phyloP scores from a whole-genome alignment of 2,888 invertebrate species.

The Hyalella azteca region DNA sequence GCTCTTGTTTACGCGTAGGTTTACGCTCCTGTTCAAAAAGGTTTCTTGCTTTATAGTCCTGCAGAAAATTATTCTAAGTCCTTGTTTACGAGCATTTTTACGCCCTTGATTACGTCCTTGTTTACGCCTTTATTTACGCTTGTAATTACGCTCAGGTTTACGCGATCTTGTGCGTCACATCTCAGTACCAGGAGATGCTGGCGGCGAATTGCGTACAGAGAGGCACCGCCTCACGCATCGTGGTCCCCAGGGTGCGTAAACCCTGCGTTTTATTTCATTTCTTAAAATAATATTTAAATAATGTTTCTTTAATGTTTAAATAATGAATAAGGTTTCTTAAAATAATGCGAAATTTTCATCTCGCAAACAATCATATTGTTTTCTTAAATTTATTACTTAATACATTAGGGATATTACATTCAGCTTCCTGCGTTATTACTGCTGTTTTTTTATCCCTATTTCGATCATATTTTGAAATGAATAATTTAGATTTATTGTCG shows the following conservation, averaged over 20 bases:
- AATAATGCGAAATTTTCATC: background rate
- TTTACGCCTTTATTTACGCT: background rate
- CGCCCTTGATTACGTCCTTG: background rate
- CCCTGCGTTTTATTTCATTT: background rate
- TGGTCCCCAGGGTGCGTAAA: background rate
- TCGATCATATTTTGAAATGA: background rate
- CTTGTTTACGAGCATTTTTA: background rate
- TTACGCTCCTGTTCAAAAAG: background rate
- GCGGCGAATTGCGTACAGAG: background rate
- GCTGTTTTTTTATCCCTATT: background rate
- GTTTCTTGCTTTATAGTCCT: background rate
- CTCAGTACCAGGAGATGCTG: constrained; percentile 40
- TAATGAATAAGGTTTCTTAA: background rate
- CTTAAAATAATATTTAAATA: background rate
- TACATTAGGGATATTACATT: too few species aligned
- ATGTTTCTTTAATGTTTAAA: background rate
- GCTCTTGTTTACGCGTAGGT: background rate
- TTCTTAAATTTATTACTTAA: too few species aligned
- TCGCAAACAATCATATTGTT: background rate
- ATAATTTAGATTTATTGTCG: background rate
- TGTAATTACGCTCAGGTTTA: constrained; percentile 14
- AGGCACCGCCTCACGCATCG: background rate
- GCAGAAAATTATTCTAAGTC: background rate
- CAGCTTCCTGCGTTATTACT: too few species aligned
- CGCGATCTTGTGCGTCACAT: constrained; percentile 39